These are phyloP conservation scores for Elephantulus edwardii DNA, from an alignment of 2,113 vertebrate species.

Conservation along the genomic window DNA sequence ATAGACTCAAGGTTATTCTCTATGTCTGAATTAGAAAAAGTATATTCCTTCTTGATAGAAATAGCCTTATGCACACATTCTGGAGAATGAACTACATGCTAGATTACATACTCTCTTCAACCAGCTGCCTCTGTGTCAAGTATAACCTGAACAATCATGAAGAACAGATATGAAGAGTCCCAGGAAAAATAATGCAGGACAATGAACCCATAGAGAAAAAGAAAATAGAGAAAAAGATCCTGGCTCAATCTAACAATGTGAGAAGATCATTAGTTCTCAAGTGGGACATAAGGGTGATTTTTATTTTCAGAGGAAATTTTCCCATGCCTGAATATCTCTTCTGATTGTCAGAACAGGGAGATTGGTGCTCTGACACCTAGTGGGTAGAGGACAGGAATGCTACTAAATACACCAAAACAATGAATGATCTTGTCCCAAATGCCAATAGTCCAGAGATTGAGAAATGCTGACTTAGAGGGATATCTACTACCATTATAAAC, in stretches of 20 bases:
- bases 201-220: not conserved
- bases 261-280: not conserved
- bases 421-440: not conserved
- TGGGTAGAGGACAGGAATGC: not conserved
- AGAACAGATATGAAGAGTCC: not conserved
- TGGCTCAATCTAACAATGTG: not conserved
- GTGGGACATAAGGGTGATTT: not conserved
- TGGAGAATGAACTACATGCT: not conserved
- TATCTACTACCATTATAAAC: not conserved
- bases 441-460: not conserved
- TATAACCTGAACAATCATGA: not conserved
- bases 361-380: not conserved
- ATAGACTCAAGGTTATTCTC: not conserved
- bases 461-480: not conserved
- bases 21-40: slow-evolving; percentile 13
- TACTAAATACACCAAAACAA: not conserved
- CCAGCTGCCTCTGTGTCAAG: not conserved
- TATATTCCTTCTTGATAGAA: not conserved
- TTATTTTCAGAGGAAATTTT: not conserved
- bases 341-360: not conserved
- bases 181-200: not conserved
- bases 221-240: not conserved
- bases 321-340: not conserved
- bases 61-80: not conserved
- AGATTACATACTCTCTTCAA: not conserved